These are phyloP conservation scores for Rhinichthys osculus DNA, from an alignment of 2,797 vertebrate genomes.

Conservation along the genomic window DNA sequence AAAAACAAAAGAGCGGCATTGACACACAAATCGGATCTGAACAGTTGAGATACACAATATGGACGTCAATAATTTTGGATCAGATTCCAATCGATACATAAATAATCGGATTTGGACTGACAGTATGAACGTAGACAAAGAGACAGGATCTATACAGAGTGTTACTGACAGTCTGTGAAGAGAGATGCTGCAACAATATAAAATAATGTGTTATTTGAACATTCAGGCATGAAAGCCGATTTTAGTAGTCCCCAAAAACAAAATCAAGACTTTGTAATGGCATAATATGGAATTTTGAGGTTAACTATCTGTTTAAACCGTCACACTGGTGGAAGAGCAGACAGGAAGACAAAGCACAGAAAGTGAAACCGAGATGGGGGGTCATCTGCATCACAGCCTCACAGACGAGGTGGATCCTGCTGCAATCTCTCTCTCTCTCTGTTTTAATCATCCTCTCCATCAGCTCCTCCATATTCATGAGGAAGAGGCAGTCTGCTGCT, in stretches of 20 bases:
- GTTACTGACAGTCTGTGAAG: neutral
- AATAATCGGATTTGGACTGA: too few relatives aligned
- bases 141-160: neutral
- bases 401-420: neutral
- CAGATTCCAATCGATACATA: too few relatives aligned
- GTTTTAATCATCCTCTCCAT: conserved; percentile 24
- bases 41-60: too few relatives aligned
- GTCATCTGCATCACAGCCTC: conserved; percentile 25
- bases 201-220: neutral
- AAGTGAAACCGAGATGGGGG: neutral
- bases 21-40: too few relatives aligned
- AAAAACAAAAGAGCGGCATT: too few relatives aligned
- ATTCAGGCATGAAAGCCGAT: too few relatives aligned
- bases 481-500: neutral
- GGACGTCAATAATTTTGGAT: too few relatives aligned
- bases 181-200: neutral
- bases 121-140: too few relatives aligned
- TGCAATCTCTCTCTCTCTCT: neutral
- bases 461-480: conserved; percentile 58
- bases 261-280: neutral
- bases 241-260: neutral
- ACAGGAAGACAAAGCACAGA: neutral
- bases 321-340: neutral
- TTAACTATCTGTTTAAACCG: neutral
- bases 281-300: neutral